A percentile compares a stretch with the other conserved stretches of the same genome.
Evolutionary conservation across 2,888 invertebrate species (phyloP).

Genomic region (Alloplasta piceator): DNA sequence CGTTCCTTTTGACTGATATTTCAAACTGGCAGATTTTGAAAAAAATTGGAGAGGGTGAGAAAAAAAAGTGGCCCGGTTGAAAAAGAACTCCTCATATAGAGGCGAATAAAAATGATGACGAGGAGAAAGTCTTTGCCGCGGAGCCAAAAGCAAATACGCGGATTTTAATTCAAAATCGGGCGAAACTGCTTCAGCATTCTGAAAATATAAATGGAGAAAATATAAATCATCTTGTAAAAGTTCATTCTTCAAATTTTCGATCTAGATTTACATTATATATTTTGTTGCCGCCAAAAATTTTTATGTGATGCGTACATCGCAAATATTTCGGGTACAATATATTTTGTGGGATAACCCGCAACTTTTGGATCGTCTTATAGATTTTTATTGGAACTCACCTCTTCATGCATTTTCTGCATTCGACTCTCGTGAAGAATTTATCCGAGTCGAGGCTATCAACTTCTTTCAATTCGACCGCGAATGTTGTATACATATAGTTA

Average conservation of each 20-base stretch:
- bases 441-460: conserved; percentile 72
- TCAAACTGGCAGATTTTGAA: too few relatives aligned
- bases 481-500: background rate
- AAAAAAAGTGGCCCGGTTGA: too few relatives aligned
- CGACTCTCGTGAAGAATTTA: conserved; percentile 73
- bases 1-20: too few relatives aligned
- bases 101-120: background rate
- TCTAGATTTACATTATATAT: too few relatives aligned
- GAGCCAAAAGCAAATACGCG: background rate
- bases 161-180: conserved; percentile 1
- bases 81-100: too few relatives aligned
- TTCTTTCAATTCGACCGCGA: conserved; percentile 59
- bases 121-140: conserved; percentile 18
- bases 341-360: too few relatives aligned
- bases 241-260: too few relatives aligned
- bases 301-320: background rate
- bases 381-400: too few relatives aligned
- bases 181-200: background rate
- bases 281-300: too few relatives aligned
- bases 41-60: too few relatives aligned
- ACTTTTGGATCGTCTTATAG: too few relatives aligned
- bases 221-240: too few relatives aligned
- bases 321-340: background rate
- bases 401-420: conserved; percentile 17
- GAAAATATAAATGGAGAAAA: background rate